Evolutionary conservation across 2,797 vertebrate genomes (phyloP), one percentile per base, ranked within the genome.

Genomic region (Erpetoichthys calabaricus): DNA sequence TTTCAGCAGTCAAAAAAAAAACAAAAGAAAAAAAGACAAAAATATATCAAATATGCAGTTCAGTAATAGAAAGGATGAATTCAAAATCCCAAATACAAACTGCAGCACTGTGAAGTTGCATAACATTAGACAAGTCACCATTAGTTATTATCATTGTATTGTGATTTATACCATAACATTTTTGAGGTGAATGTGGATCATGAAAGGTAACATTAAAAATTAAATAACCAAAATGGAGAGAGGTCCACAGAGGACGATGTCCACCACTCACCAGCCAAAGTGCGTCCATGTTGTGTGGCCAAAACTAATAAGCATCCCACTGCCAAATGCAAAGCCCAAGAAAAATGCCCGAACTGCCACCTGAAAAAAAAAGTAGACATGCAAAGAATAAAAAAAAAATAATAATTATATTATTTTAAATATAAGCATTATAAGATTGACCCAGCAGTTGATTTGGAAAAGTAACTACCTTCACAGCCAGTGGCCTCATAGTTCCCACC

Each of bases 301-400:
- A 59, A 80, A 75, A 76, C 91, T 90, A 9, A 98, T 77, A 57
- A 92, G 81, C 57, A 95, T 69, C 7, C 95, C 95, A 56, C 91
- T 94, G 59, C 95, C 95, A 53, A 93, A 98, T 7, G 85, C 86
- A 42, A 94, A 91, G 64, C 94, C 95, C 54, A 98, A 75, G 67
- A 98, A 94, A 58, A 89, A 90, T 65, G 90, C 94, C 56, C 94
- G 84, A 64, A 98, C 80, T 8, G 95, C 92, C 25, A 98, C 88
- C 95, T 98, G 59, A 6, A 56, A 47, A 7, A 7, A 3, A 44
- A 45, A 44, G 25, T 25, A 44, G 10, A 55, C 42, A 55, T 44
- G 53, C 7, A 8, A 43, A 3, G 7, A 49, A n/a, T n/a, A 49
- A 49, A 49, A 47, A 47, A 49, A 49, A 49, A n/a, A 49, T 3